Evolutionary conservation across 2,113 vertebrate genomes (phyloP).

Genomic region (Microtus montanus): DNA sequence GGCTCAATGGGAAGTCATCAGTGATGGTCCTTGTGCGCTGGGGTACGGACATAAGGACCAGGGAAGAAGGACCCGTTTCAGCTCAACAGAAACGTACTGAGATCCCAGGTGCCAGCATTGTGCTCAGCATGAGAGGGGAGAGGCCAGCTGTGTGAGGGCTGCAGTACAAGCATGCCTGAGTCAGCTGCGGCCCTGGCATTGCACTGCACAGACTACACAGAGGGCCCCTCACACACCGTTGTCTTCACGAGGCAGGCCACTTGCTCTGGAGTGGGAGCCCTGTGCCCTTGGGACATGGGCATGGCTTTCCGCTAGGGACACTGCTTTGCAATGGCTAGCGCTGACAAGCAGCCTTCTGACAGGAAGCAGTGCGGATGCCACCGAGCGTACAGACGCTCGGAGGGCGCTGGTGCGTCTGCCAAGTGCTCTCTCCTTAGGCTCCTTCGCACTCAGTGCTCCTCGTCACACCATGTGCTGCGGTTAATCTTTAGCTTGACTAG

Average conservation of each 20-base stretch:
- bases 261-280: neutral
- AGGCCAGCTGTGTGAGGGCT: conserved; percentile 7
- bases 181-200: conserved; percentile 50
- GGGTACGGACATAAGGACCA: neutral
- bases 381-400: neutral
- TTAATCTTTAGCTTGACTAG: neutral
- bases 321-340: rapidly evolving
- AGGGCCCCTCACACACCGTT: conserved; percentile 26
- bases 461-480: neutral
- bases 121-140: neutral
- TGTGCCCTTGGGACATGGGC: neutral
- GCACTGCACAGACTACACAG: neutral
- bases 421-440: too few species aligned
- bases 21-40: neutral
- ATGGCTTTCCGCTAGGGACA: neutral
- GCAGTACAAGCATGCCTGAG: neutral
- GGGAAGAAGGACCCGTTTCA: conserved; percentile 65
- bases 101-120: conserved; percentile 56
- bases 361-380: neutral
- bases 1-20: conserved; percentile 47
- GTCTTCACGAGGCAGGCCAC: neutral
- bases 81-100: conserved; percentile 63
- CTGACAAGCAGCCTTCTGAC: neutral
- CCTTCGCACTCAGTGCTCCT: neutral
- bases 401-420: neutral